Evolutionary conservation across 2,888 invertebrate genomes (phyloP), one percentile per base, ranked within the genome.

Genomic region (Pocota personata): DNA sequence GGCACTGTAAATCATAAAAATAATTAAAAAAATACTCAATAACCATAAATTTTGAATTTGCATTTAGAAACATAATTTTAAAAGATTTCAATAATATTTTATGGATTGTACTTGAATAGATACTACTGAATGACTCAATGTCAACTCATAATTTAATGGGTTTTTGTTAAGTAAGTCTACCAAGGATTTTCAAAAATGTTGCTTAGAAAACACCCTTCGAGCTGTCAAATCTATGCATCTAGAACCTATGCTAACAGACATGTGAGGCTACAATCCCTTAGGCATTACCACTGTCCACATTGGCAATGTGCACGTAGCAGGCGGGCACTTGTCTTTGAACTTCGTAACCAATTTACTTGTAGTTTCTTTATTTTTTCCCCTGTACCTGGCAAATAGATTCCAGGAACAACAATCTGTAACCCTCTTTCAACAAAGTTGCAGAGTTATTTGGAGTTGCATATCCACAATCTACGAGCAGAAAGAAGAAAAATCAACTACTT

Each of bases 261-360:
- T 24, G 71, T 62, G 48, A 72, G 57, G 57, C 32, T 64, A 64
- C 37, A 79, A 48, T 72, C 71, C 71, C 71, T 55, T 14, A 52
- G 58, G 67, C 12, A 73, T 50, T 62, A 62, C 52, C 78, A 67
- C 52, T 60, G 62, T 73, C 58, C 46, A 62, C 46, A 62, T 37
- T 37, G 62, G 62, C 73, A 67, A 64, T 73, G 62, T 73, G 48
- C 62, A 32, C 67, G 37, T 12, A 37, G 21, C 40, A 14, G 35
- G 62, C 75, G 73, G 75, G 48, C 57, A 58, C 58, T 80, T 80
- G 75, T 80, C 84, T 84, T 84, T 84, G 84, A 80, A 76, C 64
- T 71, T 80, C 19, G 40, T 66, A 80, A 43, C 75, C 73, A 84
- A 84, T 84, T 84, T 80, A n/a, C n/a, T n/a, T n/a, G n/a, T n/a